Conservation (phyloP, 2,113 vertebrate species). For the Nyctereutes procyonoides region DNA sequence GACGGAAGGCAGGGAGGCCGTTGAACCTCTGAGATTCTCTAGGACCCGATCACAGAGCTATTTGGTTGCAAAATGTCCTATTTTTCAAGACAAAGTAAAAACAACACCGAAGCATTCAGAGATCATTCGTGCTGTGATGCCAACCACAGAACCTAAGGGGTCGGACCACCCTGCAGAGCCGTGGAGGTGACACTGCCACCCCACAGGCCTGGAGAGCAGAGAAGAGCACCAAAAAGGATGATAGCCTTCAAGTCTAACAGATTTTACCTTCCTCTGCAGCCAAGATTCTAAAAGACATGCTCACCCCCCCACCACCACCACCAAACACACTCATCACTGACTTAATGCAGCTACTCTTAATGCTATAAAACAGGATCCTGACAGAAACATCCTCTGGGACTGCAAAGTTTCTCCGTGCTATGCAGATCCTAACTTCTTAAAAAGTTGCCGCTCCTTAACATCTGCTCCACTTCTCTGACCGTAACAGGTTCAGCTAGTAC, state of each 20-base stretch:
- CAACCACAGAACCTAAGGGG: background rate
- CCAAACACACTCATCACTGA: background rate
- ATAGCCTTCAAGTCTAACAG: background rate
- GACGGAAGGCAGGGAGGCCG: background rate
- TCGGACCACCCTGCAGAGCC: background rate
- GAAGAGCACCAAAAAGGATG: background rate
- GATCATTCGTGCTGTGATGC: background rate
- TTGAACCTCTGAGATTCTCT: background rate
- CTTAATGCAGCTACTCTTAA: background rate
- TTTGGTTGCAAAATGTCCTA: background rate
- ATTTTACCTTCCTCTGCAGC: background rate
- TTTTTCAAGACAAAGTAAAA: background rate
- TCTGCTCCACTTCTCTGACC: background rate
- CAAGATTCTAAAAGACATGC: background rate
- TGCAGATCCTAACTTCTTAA: background rate
- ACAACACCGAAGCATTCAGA: background rate
- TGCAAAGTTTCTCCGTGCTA: background rate
- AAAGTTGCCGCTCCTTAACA: background rate
- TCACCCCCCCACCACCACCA: no score
- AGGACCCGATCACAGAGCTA: background rate
- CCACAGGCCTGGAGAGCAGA: no score
- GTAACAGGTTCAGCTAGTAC: background rate
- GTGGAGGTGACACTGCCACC: rapidly evolving
- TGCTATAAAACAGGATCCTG: background rate
- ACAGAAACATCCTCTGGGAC: background rate